Percentiles rank a stretch among this genome's conserved stretches.
Conservation (phyloP, 2,113 vertebrate genomes). For the Cheilinus undulatus region DNA sequence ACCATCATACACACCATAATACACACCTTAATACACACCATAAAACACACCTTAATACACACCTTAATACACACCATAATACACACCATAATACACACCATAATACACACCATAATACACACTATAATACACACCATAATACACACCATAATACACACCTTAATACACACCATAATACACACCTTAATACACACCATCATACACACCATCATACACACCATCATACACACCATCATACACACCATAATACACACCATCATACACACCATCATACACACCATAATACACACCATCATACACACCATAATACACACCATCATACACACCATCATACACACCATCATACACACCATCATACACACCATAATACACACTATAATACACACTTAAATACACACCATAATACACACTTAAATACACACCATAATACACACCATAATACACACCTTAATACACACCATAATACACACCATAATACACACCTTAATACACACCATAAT, state of each 20-base stretch:
- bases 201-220: neutral
- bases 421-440: too few species aligned
- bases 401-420: too few species aligned
- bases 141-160: neutral
- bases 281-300: neutral
- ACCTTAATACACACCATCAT: neutral
- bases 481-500: neutral
- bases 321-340: neutral
- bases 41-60: neutral
- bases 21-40: neutral
- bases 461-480: neutral
- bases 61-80: conserved; percentile 68
- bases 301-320: neutral
- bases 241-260: conserved; percentile 26
- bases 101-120: neutral
- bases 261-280: neutral
- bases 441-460: neutral
- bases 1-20: neutral
- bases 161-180: conserved; percentile 11
- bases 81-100: neutral
- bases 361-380: neutral
- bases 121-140: neutral
- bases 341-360: neutral
- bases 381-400: neutral
- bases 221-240: neutral